phyloP scores from a whole-genome alignment of 1,140 invertebrate genomes.

The Sarcophaga peregrina region DNA sequence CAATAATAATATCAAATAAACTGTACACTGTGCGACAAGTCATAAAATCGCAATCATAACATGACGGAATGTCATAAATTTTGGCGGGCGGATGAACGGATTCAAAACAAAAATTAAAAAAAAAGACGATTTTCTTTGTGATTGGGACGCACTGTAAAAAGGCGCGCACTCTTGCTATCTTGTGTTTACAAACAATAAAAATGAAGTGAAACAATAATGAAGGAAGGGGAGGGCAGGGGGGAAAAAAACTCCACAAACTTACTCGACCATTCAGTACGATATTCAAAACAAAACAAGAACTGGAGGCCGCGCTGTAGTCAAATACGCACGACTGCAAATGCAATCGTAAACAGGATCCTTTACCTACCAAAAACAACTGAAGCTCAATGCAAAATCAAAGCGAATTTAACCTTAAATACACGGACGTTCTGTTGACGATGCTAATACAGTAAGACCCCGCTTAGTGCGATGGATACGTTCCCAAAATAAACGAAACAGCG shows the following conservation, averaged over 20 bases:
- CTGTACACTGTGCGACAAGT: not conserved
- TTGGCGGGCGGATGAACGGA: not conserved
- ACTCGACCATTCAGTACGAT: not conserved
- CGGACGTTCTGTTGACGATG: too few relatives aligned
- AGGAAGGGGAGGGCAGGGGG: too few relatives aligned
- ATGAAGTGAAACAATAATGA: not conserved
- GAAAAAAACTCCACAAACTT: not conserved
- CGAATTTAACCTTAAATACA: too few relatives aligned
- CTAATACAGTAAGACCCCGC: too few relatives aligned
- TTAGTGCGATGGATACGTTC: too few relatives aligned
- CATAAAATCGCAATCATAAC: constrained; percentile 10
- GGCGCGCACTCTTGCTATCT: not conserved
- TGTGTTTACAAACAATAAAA: constrained; percentile 15
- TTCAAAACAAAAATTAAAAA: not conserved
- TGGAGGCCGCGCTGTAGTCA: not conserved
- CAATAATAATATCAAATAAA: too few relatives aligned
- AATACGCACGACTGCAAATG: not conserved
- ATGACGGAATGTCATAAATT: not conserved
- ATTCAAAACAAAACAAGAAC: not conserved
- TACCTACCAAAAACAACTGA: not conserved
- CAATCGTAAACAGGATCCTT: not conserved
- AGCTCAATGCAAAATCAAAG: too few relatives aligned
- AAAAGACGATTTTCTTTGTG: not conserved
- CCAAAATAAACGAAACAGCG: too few relatives aligned
- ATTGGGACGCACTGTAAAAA: not conserved